Evolutionary conservation across 1,140 invertebrate genomes (phyloP).

Genomic region (Lordiphosa mommai): DNA sequence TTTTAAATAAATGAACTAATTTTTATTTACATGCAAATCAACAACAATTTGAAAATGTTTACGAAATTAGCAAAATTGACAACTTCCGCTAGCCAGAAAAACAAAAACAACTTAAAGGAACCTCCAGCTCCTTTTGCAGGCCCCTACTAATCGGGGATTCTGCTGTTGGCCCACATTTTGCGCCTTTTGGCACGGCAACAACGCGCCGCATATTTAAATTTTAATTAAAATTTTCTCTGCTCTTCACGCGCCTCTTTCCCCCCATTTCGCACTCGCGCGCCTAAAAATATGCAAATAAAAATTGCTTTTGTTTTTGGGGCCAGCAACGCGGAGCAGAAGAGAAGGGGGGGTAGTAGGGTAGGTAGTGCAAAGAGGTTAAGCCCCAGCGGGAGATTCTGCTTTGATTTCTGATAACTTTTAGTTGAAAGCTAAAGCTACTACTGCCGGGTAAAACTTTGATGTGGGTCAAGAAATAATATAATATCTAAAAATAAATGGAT

Average conservation of each 20-base stretch:
- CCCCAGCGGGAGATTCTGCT: constrained; percentile 14
- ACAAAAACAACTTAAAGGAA: constrained; percentile 16
- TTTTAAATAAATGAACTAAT: constrained; percentile 47
- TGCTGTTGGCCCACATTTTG: constrained; percentile 42
- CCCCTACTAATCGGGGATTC: constrained; percentile 10
- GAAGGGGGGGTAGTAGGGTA: background rate
- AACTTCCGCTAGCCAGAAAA: constrained; percentile 47
- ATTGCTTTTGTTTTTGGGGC: constrained; percentile 24
- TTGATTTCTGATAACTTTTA: constrained; percentile 46
- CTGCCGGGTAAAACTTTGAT: background rate
- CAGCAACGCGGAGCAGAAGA: background rate
- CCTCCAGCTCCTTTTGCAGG: constrained; percentile 1
- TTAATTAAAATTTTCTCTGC: constrained; percentile 61
- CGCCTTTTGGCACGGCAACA: constrained; percentile 46
- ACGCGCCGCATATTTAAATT: constrained; percentile 70
- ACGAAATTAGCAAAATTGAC: constrained; percentile 66
- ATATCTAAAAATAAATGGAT: too few relatives aligned
- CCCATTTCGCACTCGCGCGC: constrained; percentile 55
- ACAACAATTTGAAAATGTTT: constrained; percentile 51
- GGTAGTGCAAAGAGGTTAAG: background rate
- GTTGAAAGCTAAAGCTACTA: constrained; percentile 7
- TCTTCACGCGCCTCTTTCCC: background rate
- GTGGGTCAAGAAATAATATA: background rate
- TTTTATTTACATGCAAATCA: constrained; percentile 68
- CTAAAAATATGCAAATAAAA: constrained; percentile 72